A percentile compares a stretch with the other conserved stretches of the same genome.
Evolutionary conservation across 2,888 invertebrate species (phyloP).

Genomic region (Perithous albicinctus): DNA sequence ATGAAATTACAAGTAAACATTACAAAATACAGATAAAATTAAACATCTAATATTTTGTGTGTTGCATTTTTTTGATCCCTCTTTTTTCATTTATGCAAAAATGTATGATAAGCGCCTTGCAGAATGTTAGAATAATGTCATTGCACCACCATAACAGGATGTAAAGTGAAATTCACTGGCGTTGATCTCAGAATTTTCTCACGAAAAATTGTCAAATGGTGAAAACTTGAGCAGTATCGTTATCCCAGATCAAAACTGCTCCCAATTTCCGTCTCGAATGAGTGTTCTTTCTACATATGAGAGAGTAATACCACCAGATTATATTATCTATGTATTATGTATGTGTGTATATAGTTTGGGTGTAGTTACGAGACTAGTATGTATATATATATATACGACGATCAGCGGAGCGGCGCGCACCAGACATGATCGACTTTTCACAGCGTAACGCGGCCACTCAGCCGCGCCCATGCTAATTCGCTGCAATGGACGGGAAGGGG

Average conservation of each 20-base stretch:
- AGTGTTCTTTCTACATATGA: slow-evolving; percentile 19
- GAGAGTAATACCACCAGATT: slow-evolving; percentile 13
- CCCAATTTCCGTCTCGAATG: slow-evolving; percentile 51
- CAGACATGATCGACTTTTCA: slow-evolving; percentile 68
- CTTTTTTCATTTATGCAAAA: background rate
- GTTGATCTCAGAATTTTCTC: background rate
- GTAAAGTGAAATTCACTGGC: slow-evolving; percentile 32
- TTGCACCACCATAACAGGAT: slow-evolving; percentile 33
- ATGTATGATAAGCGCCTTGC: background rate
- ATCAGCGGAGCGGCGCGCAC: slow-evolving; percentile 62
- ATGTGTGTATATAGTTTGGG: slow-evolving; percentile 9
- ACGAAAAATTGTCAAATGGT: slow-evolving; percentile 11
- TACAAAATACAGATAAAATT: too few species aligned
- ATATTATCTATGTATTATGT: background rate
- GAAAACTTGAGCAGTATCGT: slow-evolving; percentile 60
- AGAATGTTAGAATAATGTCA: background rate
- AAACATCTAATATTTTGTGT: too few species aligned
- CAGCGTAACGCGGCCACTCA: slow-evolving; percentile 68
- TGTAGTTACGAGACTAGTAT: background rate
- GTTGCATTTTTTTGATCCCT: background rate
- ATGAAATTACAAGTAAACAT: too few species aligned
- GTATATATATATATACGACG: slow-evolving; percentile 25
- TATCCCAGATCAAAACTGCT: slow-evolving; percentile 57
- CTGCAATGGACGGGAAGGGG: slow-evolving; percentile 55
- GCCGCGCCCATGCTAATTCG: slow-evolving; percentile 68